These are phyloP conservation scores for Rhynchonycteris naso DNA, from an alignment of 2,797 vertebrate species.

Conservation along the genomic window DNA sequence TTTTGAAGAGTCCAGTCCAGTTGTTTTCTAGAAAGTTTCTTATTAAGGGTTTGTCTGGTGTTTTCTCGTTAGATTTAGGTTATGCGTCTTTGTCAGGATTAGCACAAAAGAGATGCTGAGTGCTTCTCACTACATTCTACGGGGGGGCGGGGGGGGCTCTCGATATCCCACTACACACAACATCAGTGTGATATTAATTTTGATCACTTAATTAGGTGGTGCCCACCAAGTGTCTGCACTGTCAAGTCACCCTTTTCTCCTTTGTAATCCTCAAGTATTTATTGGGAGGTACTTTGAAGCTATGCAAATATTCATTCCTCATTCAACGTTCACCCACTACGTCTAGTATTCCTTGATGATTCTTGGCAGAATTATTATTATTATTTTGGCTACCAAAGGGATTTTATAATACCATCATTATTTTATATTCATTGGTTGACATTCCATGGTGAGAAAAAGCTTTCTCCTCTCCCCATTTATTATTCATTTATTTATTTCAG, in stretches of 20 bases:
- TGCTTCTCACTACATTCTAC: background rate
- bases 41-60: background rate
- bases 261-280: constrained; percentile 18
- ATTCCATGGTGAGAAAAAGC: background rate
- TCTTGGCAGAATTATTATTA: background rate
- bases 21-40: background rate
- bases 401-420: constrained; percentile 20
- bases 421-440: background rate
- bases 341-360: background rate
- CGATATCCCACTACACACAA: background rate
- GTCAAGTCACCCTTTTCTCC: background rate
- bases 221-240: background rate
- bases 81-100: background rate
- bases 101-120: background rate
- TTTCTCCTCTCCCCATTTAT: background rate
- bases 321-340: background rate
- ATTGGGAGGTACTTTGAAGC: background rate
- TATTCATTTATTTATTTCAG: constrained; percentile 37
- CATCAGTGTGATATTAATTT: background rate
- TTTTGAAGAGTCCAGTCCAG: background rate
- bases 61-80: background rate
- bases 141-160: background rate
- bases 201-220: background rate
- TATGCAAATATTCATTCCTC: background rate
- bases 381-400: background rate